Percentiles rank a stretch among this genome's conserved stretches.
phyloP scores from a whole-genome alignment of 2,888 invertebrate species.

The Merodon equestris region DNA sequence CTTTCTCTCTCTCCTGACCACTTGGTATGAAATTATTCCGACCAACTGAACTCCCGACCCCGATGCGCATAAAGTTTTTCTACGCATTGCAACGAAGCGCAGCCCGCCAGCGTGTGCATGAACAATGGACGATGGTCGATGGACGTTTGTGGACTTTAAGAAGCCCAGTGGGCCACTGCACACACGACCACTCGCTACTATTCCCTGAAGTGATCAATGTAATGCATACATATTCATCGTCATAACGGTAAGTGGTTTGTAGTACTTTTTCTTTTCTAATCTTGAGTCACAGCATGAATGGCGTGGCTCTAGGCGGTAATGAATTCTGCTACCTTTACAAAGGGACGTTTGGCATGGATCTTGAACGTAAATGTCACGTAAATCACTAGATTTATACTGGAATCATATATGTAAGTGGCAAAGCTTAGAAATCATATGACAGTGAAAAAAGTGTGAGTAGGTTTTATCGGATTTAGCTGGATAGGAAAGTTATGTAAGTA shows the following conservation, averaged over 20 bases:
- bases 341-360: conserved; percentile 16
- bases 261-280: too few relatives aligned
- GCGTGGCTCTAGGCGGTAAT: conserved; percentile 27
- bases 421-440: too few relatives aligned
- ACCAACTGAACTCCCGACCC: conserved; percentile 67
- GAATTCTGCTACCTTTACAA: conserved; percentile 34
- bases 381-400: too few relatives aligned
- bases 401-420: too few relatives aligned
- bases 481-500: too few relatives aligned
- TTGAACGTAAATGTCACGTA: not conserved
- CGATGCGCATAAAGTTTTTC: conserved; percentile 63
- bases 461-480: too few relatives aligned
- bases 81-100: conserved; percentile 57
- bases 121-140: not conserved
- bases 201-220: conserved; percentile 48
- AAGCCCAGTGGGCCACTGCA: too few relatives aligned
- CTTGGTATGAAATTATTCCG: conserved; percentile 67
- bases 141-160: not conserved
- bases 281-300: too few relatives aligned
- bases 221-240: conserved; percentile 61
- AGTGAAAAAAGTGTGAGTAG: too few relatives aligned
- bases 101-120: conserved; percentile 17
- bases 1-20: conserved; percentile 26
- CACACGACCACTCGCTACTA: not conserved
- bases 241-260: conserved; percentile 56